phyloP scores from a whole-genome alignment of 1,140 invertebrate genomes.

The Drosophila obscura region DNA sequence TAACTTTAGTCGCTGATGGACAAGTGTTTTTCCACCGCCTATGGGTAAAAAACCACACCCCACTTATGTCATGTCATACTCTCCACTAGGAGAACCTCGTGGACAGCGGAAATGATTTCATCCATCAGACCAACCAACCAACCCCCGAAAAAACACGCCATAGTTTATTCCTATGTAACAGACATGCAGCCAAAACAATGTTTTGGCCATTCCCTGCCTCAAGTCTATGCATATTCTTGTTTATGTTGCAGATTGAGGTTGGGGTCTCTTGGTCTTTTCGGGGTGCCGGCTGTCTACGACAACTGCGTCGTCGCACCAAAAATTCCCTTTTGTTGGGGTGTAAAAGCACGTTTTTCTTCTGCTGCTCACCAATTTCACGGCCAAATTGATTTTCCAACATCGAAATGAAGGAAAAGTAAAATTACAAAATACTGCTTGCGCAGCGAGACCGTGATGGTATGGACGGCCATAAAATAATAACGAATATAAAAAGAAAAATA shows the following conservation, averaged over 20 bases:
- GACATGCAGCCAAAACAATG: slow-evolving; percentile 1
- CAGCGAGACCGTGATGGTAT: slow-evolving; percentile 1
- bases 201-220: slow-evolving; percentile 49
- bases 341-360: slow-evolving; percentile 22
- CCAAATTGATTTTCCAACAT: slow-evolving; percentile 51
- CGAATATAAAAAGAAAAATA: slow-evolving; percentile 32
- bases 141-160: slow-evolving; percentile 14
- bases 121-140: slow-evolving; percentile 29
- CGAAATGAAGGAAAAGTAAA: slow-evolving; percentile 1
- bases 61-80: slow-evolving; percentile 35
- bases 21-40: slow-evolving; percentile 35
- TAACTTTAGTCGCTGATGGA: slow-evolving; percentile 17
- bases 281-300: slow-evolving; percentile 9
- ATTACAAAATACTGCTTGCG: slow-evolving; percentile 41
- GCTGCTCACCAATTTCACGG: slow-evolving; percentile 23
- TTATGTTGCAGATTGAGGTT: slow-evolving; percentile 46
- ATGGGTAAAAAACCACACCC: slow-evolving; percentile 31
- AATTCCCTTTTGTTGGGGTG: slow-evolving; percentile 7
- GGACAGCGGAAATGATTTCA: slow-evolving; percentile 56
- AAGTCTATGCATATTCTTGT: slow-evolving; percentile 26
- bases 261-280: slow-evolving; percentile 3
- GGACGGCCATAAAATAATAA: slow-evolving; percentile 13
- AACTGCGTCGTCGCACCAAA: slow-evolving; percentile 41
- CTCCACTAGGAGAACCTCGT: slow-evolving; percentile 13
- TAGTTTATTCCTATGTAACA: too few species aligned